Conservation (phyloP, 2,888 invertebrate genomes). For the Drosophila robusta region DNA sequence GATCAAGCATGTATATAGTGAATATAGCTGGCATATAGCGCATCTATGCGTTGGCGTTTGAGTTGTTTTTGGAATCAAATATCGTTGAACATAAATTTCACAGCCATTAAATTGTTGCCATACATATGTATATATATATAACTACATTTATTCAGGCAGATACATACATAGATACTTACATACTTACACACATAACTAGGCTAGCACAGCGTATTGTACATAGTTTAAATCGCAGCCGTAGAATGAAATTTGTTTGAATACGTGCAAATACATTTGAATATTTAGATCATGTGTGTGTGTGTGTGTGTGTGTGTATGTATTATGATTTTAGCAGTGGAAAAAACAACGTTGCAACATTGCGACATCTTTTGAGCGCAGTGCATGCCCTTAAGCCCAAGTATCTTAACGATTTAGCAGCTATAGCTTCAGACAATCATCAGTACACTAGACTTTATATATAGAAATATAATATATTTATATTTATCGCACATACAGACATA, state of each 20-base stretch:
- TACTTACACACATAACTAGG: constrained; percentile 30
- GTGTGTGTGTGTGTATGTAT: constrained; percentile 8
- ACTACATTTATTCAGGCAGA: constrained; percentile 11
- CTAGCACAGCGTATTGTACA: constrained; percentile 23
- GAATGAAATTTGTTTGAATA: constrained; percentile 29
- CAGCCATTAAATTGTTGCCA: constrained; percentile 65
- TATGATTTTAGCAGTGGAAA: constrained; percentile 1
- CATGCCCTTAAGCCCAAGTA: constrained; percentile 45
- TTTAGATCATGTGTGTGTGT: constrained; percentile 34
- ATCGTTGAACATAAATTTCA: constrained; percentile 78
- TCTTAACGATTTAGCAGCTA: constrained; percentile 13
- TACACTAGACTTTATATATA: neutral
- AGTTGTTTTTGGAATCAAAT: constrained; percentile 78
- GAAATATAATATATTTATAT: constrained; percentile 8
- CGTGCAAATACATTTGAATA: constrained; percentile 28
- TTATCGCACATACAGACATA: constrained; percentile 2
- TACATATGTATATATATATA: constrained; percentile 20
- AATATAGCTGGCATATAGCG: constrained; percentile 47
- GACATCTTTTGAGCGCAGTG: constrained; percentile 25
- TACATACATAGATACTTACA: neutral
- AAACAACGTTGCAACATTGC: constrained; percentile 34
- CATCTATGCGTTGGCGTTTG: constrained; percentile 63
- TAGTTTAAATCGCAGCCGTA: constrained; percentile 21
- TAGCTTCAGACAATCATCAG: constrained; percentile 3
- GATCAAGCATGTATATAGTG: constrained; percentile 30